phyloP scores from a whole-genome alignment of 1,140 invertebrate genomes.

The Tetranychus urticae region DNA sequence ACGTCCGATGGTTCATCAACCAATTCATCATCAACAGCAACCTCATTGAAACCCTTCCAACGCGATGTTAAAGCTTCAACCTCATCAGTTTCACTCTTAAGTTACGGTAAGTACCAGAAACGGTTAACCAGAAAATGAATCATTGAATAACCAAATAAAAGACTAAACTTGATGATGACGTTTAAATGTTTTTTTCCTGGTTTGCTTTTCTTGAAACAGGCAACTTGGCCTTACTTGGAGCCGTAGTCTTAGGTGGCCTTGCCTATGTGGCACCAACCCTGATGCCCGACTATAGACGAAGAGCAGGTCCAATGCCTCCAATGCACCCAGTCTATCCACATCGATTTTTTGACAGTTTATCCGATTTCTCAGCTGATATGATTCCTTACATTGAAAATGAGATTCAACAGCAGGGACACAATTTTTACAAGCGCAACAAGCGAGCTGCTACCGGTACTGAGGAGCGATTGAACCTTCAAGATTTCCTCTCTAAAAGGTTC shows the following conservation, averaged over 20 bases:
- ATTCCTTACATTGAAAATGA: background rate
- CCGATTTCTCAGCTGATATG: background rate
- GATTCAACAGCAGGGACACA: background rate
- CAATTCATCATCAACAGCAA: background rate
- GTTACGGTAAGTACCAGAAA: background rate
- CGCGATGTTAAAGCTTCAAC: background rate
- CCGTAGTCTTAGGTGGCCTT: background rate
- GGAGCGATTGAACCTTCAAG: slow-evolving; percentile 1
- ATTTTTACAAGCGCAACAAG: background rate
- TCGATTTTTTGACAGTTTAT: slow-evolving; percentile 1
- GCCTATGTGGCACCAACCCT: background rate
- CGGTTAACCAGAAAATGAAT: background rate
- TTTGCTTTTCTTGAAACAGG: background rate
- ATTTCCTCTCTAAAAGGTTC: slow-evolving; percentile 6
- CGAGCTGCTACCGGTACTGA: background rate
- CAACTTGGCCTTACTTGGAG: slow-evolving; percentile 1
- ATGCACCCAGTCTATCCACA: background rate
- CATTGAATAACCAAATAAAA: background rate
- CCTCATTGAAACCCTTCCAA: background rate
- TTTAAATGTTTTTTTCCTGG: background rate
- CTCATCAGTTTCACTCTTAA: background rate
- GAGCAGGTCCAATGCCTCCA: background rate
- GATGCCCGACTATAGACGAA: background rate
- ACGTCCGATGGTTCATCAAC: background rate
- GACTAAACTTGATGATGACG: background rate